These are phyloP conservation scores for Arctia plantaginis DNA, from an alignment of 2,888 invertebrate genomes.

Conservation along the genomic window DNA sequence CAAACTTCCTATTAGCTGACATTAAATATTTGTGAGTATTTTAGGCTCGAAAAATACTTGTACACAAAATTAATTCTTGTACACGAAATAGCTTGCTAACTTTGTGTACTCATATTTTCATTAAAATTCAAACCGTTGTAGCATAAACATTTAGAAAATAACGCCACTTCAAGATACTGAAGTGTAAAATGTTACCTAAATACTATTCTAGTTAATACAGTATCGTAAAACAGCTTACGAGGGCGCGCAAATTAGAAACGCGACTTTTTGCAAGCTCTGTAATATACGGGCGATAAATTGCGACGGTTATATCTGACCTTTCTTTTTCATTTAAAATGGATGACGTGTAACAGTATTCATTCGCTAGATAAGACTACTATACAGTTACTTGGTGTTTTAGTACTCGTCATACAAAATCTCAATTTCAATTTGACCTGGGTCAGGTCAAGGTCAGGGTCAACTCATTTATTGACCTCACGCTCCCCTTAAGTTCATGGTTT, in stretches of 20 bases:
- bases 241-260: constrained; percentile 50
- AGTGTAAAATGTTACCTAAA: constrained; percentile 21
- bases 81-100: not conserved
- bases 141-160: constrained; percentile 1
- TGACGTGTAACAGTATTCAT: no score
- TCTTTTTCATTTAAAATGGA: not conserved
- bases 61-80: not conserved
- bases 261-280: constrained; percentile 39
- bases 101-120: not conserved
- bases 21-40: not conserved
- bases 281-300: constrained; percentile 24
- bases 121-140: constrained; percentile 1
- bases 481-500: not conserved
- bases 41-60: not conserved
- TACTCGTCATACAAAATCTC: not conserved
- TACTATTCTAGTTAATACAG: constrained; percentile 38
- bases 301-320: not conserved
- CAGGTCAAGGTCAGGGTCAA: not conserved
- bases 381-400: no score
- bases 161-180: not conserved
- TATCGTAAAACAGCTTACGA: constrained; percentile 45
- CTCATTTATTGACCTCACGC: not conserved
- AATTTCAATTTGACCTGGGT: not conserved
- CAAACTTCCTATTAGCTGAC: no score
- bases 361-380: no score